A percentile compares a stretch with the other conserved stretches of the same genome.
phyloP scores from a whole-genome alignment of 1,140 invertebrate species.

The Ceratina australensis region DNA sequence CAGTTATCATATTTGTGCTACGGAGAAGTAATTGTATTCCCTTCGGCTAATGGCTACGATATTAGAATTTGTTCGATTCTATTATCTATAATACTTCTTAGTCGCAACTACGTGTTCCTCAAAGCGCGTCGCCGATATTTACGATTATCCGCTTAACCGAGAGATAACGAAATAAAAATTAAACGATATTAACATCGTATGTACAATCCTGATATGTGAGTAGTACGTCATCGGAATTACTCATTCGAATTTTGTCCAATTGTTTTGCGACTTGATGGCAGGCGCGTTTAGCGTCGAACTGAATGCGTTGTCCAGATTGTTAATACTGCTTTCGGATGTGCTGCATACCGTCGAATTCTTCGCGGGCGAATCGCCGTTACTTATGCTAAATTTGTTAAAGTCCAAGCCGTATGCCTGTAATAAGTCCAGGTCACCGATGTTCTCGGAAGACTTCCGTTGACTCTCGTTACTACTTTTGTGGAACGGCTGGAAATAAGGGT shows the following conservation, averaged over 20 bases:
- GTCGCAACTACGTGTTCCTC: neutral
- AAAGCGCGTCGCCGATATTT: constrained; percentile 3
- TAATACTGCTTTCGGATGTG: constrained; percentile 66
- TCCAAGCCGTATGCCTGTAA: constrained; percentile 81
- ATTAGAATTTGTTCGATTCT: constrained; percentile 5
- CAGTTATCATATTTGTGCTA: constrained; percentile 29
- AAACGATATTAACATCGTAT: constrained; percentile 48
- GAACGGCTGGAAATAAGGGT: constrained; percentile 81
- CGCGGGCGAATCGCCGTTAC: constrained; percentile 67
- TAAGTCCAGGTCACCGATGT: constrained; percentile 78
- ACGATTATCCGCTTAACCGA: neutral
- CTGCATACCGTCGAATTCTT: constrained; percentile 35
- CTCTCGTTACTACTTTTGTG: constrained; percentile 62
- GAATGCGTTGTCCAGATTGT: constrained; percentile 69
- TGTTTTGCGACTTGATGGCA: constrained; percentile 75
- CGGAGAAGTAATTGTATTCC: constrained; percentile 2
- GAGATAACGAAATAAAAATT: constrained; percentile 19
- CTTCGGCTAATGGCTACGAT: constrained; percentile 5
- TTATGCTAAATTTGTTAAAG: constrained; percentile 76
- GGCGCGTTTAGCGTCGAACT: constrained; percentile 64
- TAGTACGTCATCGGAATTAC: constrained; percentile 26
- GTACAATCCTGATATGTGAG: constrained; percentile 59
- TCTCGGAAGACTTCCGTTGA: constrained; percentile 65
- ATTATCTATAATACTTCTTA: constrained; percentile 1
- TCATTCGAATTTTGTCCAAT: constrained; percentile 79